Evolutionary conservation across 2,888 invertebrate genomes (phyloP), one percentile per base, ranked within the genome.

Genomic region (Lasius fuliginosus): DNA sequence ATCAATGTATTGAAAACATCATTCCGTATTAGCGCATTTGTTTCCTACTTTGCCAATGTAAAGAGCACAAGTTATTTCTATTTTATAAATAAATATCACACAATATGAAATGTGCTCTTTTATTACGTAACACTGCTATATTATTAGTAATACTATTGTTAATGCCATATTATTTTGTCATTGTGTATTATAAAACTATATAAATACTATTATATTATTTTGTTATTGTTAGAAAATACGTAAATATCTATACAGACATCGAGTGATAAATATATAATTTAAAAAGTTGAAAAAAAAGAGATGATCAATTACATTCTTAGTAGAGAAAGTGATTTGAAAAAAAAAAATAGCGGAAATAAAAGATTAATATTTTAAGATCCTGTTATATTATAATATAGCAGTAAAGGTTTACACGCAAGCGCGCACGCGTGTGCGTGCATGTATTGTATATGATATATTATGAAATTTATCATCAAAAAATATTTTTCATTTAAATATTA

Each of bases 41-140:
- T 76, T 53, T 36, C 4, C 6, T 77, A n/a, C 9, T 53, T 62
- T 60, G 8, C 23, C 58, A 5, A 76, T 82, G 18, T 64, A 76
- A 76, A 53, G 30, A 62, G 27, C 18, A 40, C 30, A 58, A 27
- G 11, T 18, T 65, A 76, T 33, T 74, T 82, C 53, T 49, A 64
- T 64, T 64, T 75, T 73, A 75, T 62, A 46, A 81, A 49, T 49
- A 73, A 65, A 36, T 76, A 60, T 82, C 65, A 56, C 49, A 74
- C n/a, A 46, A 53, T 53, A 53, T 64, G 42, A 82, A 82, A 12
- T 42, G 5, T 42, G 53, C 42, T 53, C 8, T 42, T 75, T 82
- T 65, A 8, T 53, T 60, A 46, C n/a, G 6, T 46, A 42, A 46
- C 12, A 12, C 3, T 23, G 46, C 46, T 64, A 36, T 64, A 36